phyloP scores from a whole-genome alignment of 2,888 invertebrate genomes.

The Fragum whitleyi region DNA sequence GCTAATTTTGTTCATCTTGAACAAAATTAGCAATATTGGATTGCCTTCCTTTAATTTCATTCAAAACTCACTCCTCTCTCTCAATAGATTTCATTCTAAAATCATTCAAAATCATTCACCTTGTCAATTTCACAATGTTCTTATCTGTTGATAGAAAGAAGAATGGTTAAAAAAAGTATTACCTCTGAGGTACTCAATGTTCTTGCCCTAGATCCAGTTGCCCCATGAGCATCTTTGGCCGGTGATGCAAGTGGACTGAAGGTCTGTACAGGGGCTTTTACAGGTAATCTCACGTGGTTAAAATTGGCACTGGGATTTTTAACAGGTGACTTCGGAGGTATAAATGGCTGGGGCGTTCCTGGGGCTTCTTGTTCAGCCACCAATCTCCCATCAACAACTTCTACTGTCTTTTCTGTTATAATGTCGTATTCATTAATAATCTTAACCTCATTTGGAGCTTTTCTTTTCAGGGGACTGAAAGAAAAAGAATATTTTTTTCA shows the following conservation, averaged over 20 bases:
- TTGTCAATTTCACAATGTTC: too few relatives aligned
- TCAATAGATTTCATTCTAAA: too few relatives aligned
- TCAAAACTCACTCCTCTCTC: too few relatives aligned
- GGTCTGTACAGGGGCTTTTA: conserved; percentile 23
- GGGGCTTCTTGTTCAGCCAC: conserved; percentile 14
- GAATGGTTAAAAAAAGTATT: too few relatives aligned
- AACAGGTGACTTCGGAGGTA: conserved; percentile 42
- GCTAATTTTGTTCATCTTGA: too few relatives aligned
- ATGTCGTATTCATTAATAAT: conserved; percentile 11
- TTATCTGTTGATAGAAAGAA: too few relatives aligned
- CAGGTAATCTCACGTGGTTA: conserved; percentile 24
- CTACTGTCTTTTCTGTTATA: neutral
- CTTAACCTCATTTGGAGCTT: neutral
- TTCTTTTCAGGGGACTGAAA: conserved; percentile 12
- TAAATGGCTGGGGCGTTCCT: conserved; percentile 29
- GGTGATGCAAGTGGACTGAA: neutral
- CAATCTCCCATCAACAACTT: neutral
- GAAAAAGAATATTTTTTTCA: too few relatives aligned
- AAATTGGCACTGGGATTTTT: conserved; percentile 17
- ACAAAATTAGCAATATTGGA: too few relatives aligned
- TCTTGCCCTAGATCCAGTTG: conserved; percentile 33
- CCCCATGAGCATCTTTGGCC: neutral
- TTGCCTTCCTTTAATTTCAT: too few relatives aligned
- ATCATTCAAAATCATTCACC: too few relatives aligned
- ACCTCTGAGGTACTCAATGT: conserved; percentile 56